Evolutionary conservation across 2,888 invertebrate genomes (phyloP), one percentile per base, ranked within the genome.

Genomic region (Nebria brevicollis): DNA sequence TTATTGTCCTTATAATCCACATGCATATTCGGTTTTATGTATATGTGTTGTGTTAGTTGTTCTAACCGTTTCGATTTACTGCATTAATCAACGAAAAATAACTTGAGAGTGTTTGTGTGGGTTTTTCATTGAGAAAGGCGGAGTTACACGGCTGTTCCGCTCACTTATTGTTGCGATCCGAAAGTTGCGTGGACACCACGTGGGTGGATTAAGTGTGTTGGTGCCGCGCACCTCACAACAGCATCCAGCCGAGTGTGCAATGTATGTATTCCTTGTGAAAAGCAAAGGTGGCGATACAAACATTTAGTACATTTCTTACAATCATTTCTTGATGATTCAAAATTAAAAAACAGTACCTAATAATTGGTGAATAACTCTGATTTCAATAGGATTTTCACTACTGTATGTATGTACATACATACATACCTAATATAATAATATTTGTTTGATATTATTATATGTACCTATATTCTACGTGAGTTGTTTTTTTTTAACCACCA

Each of bases 71-170:
- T 89, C 88, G 89, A 88, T 89, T 89, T 88, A 88, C 88, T 89
- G 89, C 87, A 89, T 89, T 89, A 89, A 89, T 89, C 89, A 79
- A 89, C 87, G 88, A 88, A 88, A 88, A 89, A 81, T 72, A 89
- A 88, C 88, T 87, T 85, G 87, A 87, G 87, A 88, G 87, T 88
- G 89, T 88, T 34, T 34, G 89, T 89, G 54, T 54, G 88, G 89
- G 89, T 88, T 89, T 77, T 89, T 89, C 89, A 89, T 89, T 89
- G 79, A 79, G 79, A 73, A 89, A 89, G 89, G 88, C 89, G 89
- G 88, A 85, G 79, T 82, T 82, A 82, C 77, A 82, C 78, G 75
- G 80, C 79, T 81, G 76, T 72, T 54, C 77, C 76, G 75, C 76
- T 43, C 75, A 72, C 70, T 72, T 65, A 81, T 81, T 80, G 80